Conservation (phyloP, 2,888 invertebrate species). For the Synergus japonicus region DNA sequence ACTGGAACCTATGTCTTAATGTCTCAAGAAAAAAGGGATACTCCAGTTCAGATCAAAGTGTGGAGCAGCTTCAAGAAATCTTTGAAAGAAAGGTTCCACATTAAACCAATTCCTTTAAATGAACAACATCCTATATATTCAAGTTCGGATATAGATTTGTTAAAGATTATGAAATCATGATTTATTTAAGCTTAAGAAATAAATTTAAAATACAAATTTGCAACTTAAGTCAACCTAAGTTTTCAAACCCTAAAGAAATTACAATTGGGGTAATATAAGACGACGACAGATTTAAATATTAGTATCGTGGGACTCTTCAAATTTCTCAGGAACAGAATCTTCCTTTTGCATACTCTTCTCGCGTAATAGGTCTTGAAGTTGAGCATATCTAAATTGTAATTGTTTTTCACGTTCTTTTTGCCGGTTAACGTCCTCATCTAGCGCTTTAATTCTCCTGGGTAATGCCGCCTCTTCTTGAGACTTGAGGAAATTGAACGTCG, state of each 20-base stretch:
- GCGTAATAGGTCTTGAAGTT: conserved; percentile 83
- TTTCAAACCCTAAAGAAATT: not conserved
- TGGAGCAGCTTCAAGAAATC: conserved; percentile 78
- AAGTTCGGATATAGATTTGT: conserved; percentile 15
- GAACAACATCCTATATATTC: conserved; percentile 82
- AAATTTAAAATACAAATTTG: not conserved
- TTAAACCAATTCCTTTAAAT: conserved; percentile 79
- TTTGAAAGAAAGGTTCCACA: conserved; percentile 73
- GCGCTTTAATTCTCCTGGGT: conserved; percentile 91
- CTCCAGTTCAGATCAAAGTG: conserved; percentile 79
- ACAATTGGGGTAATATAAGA: not conserved
- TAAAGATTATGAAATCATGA: conserved; percentile 3
- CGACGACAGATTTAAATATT: conserved; percentile 10
- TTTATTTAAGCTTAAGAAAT: not conserved
- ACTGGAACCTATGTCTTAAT: conserved; percentile 78
- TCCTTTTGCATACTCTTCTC: conserved; percentile 65
- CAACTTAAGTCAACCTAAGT: not conserved
- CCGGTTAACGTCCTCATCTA: conserved; percentile 94
- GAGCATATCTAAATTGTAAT: conserved; percentile 90
- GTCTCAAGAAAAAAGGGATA: conserved; percentile 84
- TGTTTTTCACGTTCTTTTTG: conserved; percentile 94
- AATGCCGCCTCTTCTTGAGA: conserved; percentile 94
- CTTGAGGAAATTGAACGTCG: conserved; percentile 93
- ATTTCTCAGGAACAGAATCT: conserved; percentile 7
- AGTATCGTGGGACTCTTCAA: conserved; percentile 5